Evolutionary conservation across 2,797 vertebrate species (phyloP).

Genomic region (Protosalanx chinensis): DNA sequence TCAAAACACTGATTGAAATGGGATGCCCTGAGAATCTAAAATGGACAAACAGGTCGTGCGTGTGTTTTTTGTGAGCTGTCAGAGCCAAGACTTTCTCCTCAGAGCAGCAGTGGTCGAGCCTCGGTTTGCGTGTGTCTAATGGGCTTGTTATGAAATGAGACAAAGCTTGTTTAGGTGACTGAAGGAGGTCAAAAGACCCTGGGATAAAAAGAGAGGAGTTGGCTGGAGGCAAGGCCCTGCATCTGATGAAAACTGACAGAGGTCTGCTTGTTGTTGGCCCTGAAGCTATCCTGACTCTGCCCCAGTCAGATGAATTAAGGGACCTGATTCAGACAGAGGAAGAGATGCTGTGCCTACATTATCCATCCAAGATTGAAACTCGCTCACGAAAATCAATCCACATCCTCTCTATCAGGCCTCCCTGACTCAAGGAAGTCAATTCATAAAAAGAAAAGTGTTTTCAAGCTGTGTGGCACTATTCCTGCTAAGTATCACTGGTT

Average conservation of each 20-base stretch:
- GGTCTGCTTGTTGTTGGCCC: not conserved
- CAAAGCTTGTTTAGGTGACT: not conserved
- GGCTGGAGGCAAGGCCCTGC: not conserved
- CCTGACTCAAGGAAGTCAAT: not conserved
- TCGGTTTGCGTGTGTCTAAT: not conserved
- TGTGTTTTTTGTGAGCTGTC: not conserved
- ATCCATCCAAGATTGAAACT: not conserved
- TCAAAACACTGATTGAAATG: not conserved
- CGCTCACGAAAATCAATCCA: too few relatives aligned
- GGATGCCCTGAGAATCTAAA: not conserved
- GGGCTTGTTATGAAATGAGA: not conserved
- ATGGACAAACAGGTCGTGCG: not conserved
- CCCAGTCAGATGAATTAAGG: not conserved
- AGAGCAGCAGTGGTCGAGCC: not conserved
- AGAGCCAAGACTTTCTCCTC: not conserved
- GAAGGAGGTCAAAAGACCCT: not conserved
- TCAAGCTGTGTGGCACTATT: not conserved
- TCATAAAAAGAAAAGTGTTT: not conserved
- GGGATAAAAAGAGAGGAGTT: not conserved
- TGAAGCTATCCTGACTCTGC: not conserved
- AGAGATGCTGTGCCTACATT: not conserved
- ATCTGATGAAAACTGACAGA: not conserved
- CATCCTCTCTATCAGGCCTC: not conserved
- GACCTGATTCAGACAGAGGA: not conserved
- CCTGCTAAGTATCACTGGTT: not conserved